These are phyloP conservation scores for Danaus plexippus DNA, from an alignment of 1,140 invertebrate species.

Conservation along the genomic window DNA sequence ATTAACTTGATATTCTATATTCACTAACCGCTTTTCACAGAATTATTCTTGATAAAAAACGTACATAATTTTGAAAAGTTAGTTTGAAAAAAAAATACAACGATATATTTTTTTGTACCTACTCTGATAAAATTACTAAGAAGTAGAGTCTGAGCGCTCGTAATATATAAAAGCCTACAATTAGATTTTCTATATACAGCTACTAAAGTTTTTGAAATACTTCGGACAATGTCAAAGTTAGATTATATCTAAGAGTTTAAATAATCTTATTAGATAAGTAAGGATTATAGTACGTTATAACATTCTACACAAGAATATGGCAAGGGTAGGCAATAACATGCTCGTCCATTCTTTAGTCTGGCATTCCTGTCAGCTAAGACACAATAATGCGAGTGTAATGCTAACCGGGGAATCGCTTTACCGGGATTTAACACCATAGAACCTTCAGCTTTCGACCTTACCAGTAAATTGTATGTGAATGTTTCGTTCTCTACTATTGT, in stretches of 20 bases:
- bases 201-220: no score
- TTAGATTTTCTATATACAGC: no score
- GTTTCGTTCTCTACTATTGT: no score
- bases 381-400: slow-evolving; percentile 15
- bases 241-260: not conserved
- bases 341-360: slow-evolving; percentile 16
- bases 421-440: not conserved
- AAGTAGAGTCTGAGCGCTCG: no score
- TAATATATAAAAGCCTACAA: no score
- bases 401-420: slow-evolving; percentile 19
- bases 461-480: no score
- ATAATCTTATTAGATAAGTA: not conserved
- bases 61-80: not conserved
- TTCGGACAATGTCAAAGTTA: no score
- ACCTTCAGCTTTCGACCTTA: no score
- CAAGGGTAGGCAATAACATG: slow-evolving; percentile 16
- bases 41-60: slow-evolving; percentile 10
- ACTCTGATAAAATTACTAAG: no score
- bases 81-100: no score
- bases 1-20: slow-evolving; percentile 26
- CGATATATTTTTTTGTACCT: no score
- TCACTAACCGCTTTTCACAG: slow-evolving; percentile 15
- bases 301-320: slow-evolving; percentile 14
- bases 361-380: slow-evolving; percentile 10
- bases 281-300: slow-evolving; percentile 5